Conservation (phyloP, 2,113 vertebrate species). For the Nothobranchius kuhntae region DNA sequence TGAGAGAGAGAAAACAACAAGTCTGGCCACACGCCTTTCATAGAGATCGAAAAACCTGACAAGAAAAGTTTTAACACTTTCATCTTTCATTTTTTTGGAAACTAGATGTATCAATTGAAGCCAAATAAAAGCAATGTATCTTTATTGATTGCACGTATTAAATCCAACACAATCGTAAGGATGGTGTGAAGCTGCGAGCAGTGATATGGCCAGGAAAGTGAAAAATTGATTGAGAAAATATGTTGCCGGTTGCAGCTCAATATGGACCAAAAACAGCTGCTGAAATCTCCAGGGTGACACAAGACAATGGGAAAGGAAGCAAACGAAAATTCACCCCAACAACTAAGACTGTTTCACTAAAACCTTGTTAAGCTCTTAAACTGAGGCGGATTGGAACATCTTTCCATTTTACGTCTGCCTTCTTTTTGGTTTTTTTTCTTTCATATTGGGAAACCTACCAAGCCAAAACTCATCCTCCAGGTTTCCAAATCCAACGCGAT, state of each 20-base stretch:
- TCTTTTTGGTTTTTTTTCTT: background rate
- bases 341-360: background rate
- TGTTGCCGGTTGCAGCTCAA: conserved; percentile 24
- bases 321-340: background rate
- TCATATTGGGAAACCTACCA: conserved; percentile 77
- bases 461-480: conserved; percentile 98
- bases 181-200: conserved; percentile 6
- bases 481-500: conserved; percentile 92
- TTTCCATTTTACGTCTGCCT: background rate
- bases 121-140: conserved; percentile 31
- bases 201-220: conserved; percentile 27
- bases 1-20: conserved; percentile 10
- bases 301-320: background rate
- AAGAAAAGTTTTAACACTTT: conserved; percentile 16
- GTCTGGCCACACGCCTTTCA: conserved; percentile 6
- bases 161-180: conserved; percentile 37
- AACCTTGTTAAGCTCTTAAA: background rate
- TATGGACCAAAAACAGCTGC: conserved; percentile 16
- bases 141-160: conserved; percentile 46
- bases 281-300: background rate
- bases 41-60: background rate
- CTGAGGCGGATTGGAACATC: background rate
- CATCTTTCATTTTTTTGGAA: conserved; percentile 18
- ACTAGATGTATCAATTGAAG: conserved; percentile 46
- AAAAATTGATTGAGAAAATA: conserved; percentile 39